Conservation (phyloP, 2,888 invertebrate genomes). For the Lasioglossum morio region DNA sequence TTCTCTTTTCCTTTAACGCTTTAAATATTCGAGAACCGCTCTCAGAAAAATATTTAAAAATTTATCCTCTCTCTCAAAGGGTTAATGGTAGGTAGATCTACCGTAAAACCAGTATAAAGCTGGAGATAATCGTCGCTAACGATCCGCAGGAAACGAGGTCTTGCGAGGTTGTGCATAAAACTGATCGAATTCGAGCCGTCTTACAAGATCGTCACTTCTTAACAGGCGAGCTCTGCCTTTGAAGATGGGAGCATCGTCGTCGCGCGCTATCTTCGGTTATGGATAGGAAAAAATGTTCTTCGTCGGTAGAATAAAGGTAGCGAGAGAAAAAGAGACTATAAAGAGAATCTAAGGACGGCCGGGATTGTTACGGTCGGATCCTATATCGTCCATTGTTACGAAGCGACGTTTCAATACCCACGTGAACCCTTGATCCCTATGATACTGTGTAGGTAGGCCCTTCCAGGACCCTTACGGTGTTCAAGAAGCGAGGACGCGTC, state of each 20-base stretch:
- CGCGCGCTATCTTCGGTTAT: conserved; percentile 43
- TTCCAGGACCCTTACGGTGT: conserved; percentile 18
- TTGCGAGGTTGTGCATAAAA: conserved; percentile 35
- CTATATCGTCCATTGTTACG: conserved; percentile 72
- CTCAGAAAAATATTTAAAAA: no score
- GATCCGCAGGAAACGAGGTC: not conserved
- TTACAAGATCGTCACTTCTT: conserved; percentile 33
- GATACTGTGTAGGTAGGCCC: conserved; percentile 55
- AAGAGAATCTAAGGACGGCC: conserved; percentile 12
- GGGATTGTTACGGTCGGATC: conserved; percentile 58
- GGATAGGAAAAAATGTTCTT: conserved; percentile 63
- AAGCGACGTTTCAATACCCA: conserved; percentile 72
- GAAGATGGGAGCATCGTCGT: conserved; percentile 17
- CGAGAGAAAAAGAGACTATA: conserved; percentile 9
- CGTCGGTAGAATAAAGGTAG: conserved; percentile 48
- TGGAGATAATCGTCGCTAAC: not conserved
- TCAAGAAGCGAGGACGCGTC: conserved; percentile 50
- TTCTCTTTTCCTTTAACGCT: no score
- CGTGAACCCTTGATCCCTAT: conserved; percentile 71
- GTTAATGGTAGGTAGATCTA: no score
- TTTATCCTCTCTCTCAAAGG: no score
- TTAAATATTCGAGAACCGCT: no score
- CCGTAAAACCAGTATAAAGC: not conserved
- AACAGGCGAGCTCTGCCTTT: conserved; percentile 34
- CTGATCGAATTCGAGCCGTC: conserved; percentile 46